Conservation (phyloP, 1,140 invertebrate genomes). For the Drosophila subobscura region DNA sequence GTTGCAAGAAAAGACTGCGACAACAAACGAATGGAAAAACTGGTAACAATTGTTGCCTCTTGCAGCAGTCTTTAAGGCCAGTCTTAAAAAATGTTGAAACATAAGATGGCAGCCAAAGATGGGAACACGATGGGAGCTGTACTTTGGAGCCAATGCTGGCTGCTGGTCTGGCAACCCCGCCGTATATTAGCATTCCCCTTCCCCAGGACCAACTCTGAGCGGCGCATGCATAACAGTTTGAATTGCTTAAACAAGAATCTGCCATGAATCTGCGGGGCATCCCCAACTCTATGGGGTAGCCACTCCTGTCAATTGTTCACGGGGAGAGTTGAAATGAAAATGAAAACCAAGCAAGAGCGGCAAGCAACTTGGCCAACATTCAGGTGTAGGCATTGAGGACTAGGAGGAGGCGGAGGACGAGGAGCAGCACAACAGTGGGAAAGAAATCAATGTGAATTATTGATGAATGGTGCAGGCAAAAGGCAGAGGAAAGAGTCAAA, state of each 20-base stretch:
- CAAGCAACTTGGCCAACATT: slow-evolving; percentile 47
- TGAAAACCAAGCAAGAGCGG: slow-evolving; percentile 34
- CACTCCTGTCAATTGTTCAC: slow-evolving; percentile 68
- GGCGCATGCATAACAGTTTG: slow-evolving; percentile 26
- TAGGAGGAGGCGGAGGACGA: not conserved
- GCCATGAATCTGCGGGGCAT: slow-evolving; percentile 6
- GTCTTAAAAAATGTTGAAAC: no score
- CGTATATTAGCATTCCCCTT: slow-evolving; percentile 12
- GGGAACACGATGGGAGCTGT: not conserved
- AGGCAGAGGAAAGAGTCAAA: slow-evolving; percentile 37
- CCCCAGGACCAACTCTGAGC: not conserved
- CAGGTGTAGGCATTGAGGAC: slow-evolving; percentile 7
- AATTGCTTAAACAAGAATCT: slow-evolving; percentile 18
- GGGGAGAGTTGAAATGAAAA: slow-evolving; percentile 39
- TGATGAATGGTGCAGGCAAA: slow-evolving; percentile 68
- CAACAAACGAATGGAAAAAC: slow-evolving; percentile 10
- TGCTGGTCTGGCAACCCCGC: no score
- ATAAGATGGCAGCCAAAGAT: no score
- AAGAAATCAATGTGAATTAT: slow-evolving; percentile 80
- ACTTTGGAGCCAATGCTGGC: not conserved
- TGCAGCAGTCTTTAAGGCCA: no score
- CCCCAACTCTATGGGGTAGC: slow-evolving; percentile 17
- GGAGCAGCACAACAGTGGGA: slow-evolving; percentile 3
- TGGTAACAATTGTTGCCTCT: no score
- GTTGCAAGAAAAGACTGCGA: slow-evolving; percentile 3